A percentile compares a stretch with the other conserved stretches of the same genome.
phyloP scores from a whole-genome alignment of 2,888 invertebrate genomes.

The Temnothorax ravouxi region DNA sequence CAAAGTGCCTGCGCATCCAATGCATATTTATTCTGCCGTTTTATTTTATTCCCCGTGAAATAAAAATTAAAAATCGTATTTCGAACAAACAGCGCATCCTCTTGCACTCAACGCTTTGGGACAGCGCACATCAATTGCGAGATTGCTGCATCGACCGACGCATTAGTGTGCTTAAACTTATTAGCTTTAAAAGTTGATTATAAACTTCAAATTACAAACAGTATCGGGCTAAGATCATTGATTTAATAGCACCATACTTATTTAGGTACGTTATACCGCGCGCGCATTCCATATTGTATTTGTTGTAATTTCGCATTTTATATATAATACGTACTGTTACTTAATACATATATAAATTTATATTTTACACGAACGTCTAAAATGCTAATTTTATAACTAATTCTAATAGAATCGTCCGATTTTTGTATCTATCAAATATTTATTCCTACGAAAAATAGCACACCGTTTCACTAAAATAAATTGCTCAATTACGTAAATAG shows the following conservation, averaged over 20 bases:
- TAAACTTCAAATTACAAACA: neutral
- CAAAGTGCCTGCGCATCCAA: slow-evolving; percentile 70
- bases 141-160: slow-evolving; percentile 13
- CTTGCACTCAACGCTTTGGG: slow-evolving; percentile 3
- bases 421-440: neutral
- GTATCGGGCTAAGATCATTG: neutral
- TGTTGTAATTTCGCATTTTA: too few relatives aligned
- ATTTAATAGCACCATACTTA: too few relatives aligned
- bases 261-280: neutral
- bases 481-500: slow-evolving; percentile 40
- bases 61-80: neutral
- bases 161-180: neutral
- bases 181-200: slow-evolving; percentile 38
- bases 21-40: slow-evolving; percentile 58
- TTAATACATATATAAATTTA: neutral
- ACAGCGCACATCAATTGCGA: neutral
- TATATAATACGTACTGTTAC: neutral
- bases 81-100: neutral
- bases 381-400: neutral
- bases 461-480: neutral
- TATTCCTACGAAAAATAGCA: neutral
- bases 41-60: neutral
- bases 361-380: neutral
- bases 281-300: neutral
- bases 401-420: neutral